phyloP scores from a whole-genome alignment of 1,140 invertebrate species.

The Apis mellifera region DNA sequence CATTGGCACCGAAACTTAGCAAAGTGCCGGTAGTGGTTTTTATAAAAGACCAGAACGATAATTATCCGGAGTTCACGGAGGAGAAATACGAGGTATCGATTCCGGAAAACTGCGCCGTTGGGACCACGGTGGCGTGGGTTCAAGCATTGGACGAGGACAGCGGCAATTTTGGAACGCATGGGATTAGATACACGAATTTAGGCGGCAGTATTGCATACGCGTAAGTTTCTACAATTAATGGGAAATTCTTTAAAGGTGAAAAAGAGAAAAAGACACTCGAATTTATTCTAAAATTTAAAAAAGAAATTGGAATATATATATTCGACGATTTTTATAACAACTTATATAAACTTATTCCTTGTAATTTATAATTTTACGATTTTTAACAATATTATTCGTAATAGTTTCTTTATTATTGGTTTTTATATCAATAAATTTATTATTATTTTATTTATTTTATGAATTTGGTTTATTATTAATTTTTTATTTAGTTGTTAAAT shows the following conservation, averaged over 20 bases:
- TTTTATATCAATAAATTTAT: too few relatives aligned
- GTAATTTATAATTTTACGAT: too few relatives aligned
- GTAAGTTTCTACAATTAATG: slow-evolving; percentile 83
- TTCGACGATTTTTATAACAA: too few relatives aligned
- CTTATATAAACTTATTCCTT: too few relatives aligned
- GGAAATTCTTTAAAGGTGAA: not conserved
- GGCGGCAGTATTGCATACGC: slow-evolving; percentile 90
- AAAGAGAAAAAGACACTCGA: too few relatives aligned
- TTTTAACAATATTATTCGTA: not conserved
- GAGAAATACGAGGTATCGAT: slow-evolving; percentile 89
- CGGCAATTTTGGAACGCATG: slow-evolving; percentile 91
- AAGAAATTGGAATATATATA: too few relatives aligned
- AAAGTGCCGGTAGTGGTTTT: slow-evolving; percentile 92
- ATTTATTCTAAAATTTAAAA: too few relatives aligned
- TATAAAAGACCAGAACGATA: slow-evolving; percentile 96
- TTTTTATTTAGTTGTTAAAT: too few relatives aligned
- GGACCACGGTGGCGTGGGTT: slow-evolving; percentile 91
- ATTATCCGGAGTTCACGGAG: slow-evolving; percentile 94
- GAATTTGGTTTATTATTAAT: too few relatives aligned
- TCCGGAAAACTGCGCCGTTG: slow-evolving; percentile 91
- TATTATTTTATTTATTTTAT: too few relatives aligned
- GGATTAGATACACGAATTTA: slow-evolving; percentile 93
- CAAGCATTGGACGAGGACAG: slow-evolving; percentile 93
- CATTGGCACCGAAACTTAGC: slow-evolving; percentile 88
- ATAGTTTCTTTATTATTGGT: too few relatives aligned